Conservation (phyloP, 2,888 invertebrate genomes). For the Sesia bembeciformis region DNA sequence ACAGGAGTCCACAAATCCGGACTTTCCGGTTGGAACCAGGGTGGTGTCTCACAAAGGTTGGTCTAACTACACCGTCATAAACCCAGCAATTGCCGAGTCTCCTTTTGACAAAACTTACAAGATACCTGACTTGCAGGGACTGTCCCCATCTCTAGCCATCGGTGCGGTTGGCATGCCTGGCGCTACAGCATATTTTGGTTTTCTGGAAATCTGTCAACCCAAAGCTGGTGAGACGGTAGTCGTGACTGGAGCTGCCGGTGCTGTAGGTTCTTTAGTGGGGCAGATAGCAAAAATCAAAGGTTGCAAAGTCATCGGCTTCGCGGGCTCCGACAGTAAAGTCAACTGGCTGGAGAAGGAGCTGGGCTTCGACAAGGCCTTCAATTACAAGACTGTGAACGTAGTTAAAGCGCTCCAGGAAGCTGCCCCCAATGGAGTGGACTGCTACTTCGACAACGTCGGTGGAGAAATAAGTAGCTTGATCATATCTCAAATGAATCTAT, state of each 20-base stretch:
- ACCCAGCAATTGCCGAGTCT: slow-evolving; percentile 5
- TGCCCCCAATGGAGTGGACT: slow-evolving; percentile 78
- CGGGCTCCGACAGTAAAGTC: slow-evolving; percentile 78
- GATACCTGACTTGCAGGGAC: slow-evolving; percentile 64
- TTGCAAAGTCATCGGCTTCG: slow-evolving; percentile 53
- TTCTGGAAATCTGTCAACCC: slow-evolving; percentile 75
- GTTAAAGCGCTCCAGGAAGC: slow-evolving; percentile 54
- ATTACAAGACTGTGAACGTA: slow-evolving; percentile 77
- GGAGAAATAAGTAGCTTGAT: slow-evolving; percentile 71
- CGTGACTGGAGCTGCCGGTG: slow-evolving; percentile 78
- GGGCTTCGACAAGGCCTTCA: slow-evolving; percentile 78
- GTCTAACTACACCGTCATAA: slow-evolving; percentile 39
- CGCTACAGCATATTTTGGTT: slow-evolving; percentile 78
- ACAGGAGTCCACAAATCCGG: slow-evolving; percentile 68
- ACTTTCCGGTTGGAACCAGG: slow-evolving; percentile 71
- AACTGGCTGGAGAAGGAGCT: slow-evolving; percentile 73
- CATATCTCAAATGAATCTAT: slow-evolving; percentile 67
- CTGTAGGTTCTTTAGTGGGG: slow-evolving; percentile 78
- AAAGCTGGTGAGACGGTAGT: slow-evolving; percentile 77
- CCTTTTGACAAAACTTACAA: slow-evolving; percentile 13
- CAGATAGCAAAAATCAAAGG: slow-evolving; percentile 78
- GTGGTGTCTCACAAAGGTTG: slow-evolving; percentile 75
- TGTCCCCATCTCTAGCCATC: slow-evolving; percentile 59
- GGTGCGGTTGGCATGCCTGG: slow-evolving; percentile 77
- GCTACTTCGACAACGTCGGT: slow-evolving; percentile 83